Base-by-base conservation (phyloP, 2,888 invertebrate genomes). In the Caenorhabditis sp. region DNA sequence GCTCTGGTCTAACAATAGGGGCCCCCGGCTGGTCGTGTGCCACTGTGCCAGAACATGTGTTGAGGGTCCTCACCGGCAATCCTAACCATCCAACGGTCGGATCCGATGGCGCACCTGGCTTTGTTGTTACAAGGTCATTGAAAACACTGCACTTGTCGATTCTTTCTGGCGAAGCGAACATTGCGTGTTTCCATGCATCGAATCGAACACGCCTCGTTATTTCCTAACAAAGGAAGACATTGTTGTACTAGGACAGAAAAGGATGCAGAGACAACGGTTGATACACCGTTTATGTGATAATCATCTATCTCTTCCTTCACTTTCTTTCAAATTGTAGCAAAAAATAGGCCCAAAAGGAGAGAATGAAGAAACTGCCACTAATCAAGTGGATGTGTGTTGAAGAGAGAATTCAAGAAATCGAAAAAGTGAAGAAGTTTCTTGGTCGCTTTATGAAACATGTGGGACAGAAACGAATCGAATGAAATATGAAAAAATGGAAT, bases 281-380 rank as follows among this genome's bases (percentile, higher is more conserved):
- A 64, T 62, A 62, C 68, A 62, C 26, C 60, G 26, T 62, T 53
- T 44, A 68, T 77, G 69, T 69, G 68, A 69, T 77, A 69, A 69
- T 56, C 68, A 50, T 69, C 68, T 32, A 69, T 69, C 62, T 62
- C 32, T 67, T 67, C 40, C 35, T 22, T 37, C 35, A 56, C 22
- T 40, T 40, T 32, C 20, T 22, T 11, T 15, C 32, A 37, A 2
- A 13, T 37, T 56, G 53, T 35, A 60, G 58, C 28, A 35, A 64
- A 35, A n/a, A 40, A 60, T 40, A 60, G 20, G 18, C 18, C 40
- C 60, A 20, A 40, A 1, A 18, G 37, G 18, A 5, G 20, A 47
- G n/a, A 47, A 18, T 3, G 40, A 40, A 40, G 15, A 3, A n/a
- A n/a, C 47, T 47, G 47, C 40, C 6, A n/a, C n/a, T n/a, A n/a